Evolutionary conservation across 2,797 vertebrate genomes (phyloP), one percentile per base, ranked within the genome.

Genomic region (Hephaestus fuliginosus): DNA sequence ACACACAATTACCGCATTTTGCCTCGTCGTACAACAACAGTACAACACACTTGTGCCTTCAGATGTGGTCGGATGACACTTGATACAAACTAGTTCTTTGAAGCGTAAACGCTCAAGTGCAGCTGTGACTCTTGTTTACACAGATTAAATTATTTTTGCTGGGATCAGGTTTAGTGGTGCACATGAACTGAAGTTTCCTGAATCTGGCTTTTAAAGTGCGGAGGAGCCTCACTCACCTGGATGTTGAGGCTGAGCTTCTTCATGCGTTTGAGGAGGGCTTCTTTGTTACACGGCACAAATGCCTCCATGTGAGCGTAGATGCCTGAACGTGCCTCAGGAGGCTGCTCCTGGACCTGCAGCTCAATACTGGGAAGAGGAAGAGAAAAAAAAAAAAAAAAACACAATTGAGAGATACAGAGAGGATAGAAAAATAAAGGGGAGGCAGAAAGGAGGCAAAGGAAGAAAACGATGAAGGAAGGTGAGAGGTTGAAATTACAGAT

Each of bases 231-330:
- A 30, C 90, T 86, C 85, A 96, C 98, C 98, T 99, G 98, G 78
- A 98, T 97, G 72, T 99, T 98, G 86, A 99, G 96, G 80, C 98
- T 98, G 77, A 99, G 92, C 91, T 99, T 99, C 93, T 97, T 98
- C 63, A 99, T 95, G 33, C 98, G 97, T 91, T 99, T 99, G 78
- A 99, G 97, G 80, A 99, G 95, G 0, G 97, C 97, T 86, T 99
- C 98, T 90, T 97, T 99, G 94, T 97, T 99, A 94, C 98, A 99
- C 1, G 98, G 98, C 86, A 99, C 97, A 69, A 99, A 99, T 51
- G 97, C 97, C 94, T 98, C 97, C 83, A 99, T 95, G 86, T 99
- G 97, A 14, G 96, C 95, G 86, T 98, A 99, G 68, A 99, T 96
- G 56, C 93, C 93, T n/a, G 92, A 95, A 22, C 97, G 97, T 80